phyloP scores from a whole-genome alignment of 2,797 vertebrate genomes.

The Sphaeramia orbicularis region DNA sequence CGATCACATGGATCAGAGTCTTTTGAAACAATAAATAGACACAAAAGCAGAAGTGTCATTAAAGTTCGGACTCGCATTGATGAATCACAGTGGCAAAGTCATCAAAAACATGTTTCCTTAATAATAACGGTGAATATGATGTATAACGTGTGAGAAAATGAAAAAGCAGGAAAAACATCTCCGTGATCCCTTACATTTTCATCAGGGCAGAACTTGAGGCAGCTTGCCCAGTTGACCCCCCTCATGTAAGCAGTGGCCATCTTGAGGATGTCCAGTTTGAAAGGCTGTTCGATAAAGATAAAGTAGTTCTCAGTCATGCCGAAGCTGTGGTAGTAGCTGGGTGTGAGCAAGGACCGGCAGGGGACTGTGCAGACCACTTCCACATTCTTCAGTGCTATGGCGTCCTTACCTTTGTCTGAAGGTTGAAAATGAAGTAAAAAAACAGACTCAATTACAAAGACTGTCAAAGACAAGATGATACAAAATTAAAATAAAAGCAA shows the following conservation, averaged over 20 bases:
- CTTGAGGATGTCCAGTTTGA: constrained; percentile 93
- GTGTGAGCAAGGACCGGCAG: constrained; percentile 88
- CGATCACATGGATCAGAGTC: constrained; percentile 94
- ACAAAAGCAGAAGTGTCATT: neutral
- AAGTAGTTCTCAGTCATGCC: constrained; percentile 93
- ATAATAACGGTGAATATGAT: neutral
- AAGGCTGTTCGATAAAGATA: constrained; percentile 94
- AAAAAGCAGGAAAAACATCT: neutral
- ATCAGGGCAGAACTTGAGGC: constrained; percentile 87
- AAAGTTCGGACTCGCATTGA: too few species aligned
- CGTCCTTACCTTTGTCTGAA: constrained; percentile 66
- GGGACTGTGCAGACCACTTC: constrained; percentile 90
- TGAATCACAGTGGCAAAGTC: neutral
- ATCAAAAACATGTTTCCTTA: too few species aligned
- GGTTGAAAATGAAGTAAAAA: neutral
- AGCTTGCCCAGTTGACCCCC: constrained; percentile 94
- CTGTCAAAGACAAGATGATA: neutral
- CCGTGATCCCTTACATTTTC: constrained; percentile 86
- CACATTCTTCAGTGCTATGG: constrained; percentile 81
- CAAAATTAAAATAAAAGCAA: neutral
- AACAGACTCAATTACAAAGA: neutral
- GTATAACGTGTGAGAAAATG: too few species aligned
- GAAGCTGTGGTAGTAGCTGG: constrained; percentile 97
- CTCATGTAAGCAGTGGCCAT: constrained; percentile 95
- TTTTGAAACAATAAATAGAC: constrained; percentile 64